Base-by-base conservation (phyloP, 2,113 vertebrate species). In the Amphiprion percula region DNA sequence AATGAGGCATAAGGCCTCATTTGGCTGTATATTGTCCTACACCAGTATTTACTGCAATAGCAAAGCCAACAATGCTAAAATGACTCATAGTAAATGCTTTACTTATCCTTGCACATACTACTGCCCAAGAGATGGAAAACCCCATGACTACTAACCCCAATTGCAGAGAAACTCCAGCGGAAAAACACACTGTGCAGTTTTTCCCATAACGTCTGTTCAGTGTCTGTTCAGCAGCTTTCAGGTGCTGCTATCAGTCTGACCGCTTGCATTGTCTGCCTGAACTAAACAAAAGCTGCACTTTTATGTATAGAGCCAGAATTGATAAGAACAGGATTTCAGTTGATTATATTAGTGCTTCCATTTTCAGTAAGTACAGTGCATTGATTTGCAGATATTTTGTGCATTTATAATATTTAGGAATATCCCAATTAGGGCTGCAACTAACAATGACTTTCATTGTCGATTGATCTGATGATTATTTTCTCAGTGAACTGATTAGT, bases 91-190 rank as follows among this genome's bases (percentile, higher is more conserved):
- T 33, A 56, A 61, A 56, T 65, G 33, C n/a, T 30, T 68, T 58
- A 73, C 21, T 67, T 62, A 63, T 15, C 62, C 33, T 64, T 66
- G 64, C 26, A 58, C 47, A 53, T 65, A 26, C 16, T 66, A 59
- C 28, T 46, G 65, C 79, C 33, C 68, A 41, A 76, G 37, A 55
- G 11, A 17, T 83, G 84, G 72, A 88, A 87, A 92, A 74, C 52
- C 66, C 80, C 65, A 61, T 58, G 56, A 78, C 54, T 44, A 44
- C 24, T 37, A 53, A 26, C 39, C 41, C 28, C 11, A 66, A 73
- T 71, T 30, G 47, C 26, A 64, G 76, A 69, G 10, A 71, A 44
- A 23, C 24, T 67, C 39, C 10, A 23, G 15, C 14, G 33, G 47
- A 41, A 78, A 74, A 61, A 52, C 1, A 33, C 23, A 49, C 19